Base-by-base conservation (phyloP, 1,140 invertebrate genomes). In the Druon quercuslanigerum region DNA sequence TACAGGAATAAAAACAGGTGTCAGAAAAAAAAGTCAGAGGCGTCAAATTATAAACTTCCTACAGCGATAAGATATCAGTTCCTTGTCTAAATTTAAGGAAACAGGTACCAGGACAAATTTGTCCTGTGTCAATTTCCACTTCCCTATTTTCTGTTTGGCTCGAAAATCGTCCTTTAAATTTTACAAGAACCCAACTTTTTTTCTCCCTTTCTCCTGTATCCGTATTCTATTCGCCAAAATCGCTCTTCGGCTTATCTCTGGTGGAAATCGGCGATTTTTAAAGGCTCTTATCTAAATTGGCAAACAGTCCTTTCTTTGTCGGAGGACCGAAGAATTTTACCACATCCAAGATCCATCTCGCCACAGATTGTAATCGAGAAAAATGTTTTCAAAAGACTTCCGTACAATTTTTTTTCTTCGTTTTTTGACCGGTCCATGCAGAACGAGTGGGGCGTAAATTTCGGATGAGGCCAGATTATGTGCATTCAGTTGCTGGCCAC, bases 401-500 rank as follows among this genome's bases (percentile, higher is more conserved):
- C 57, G 57, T 40, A 66, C 25, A 13, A 33, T 60, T 33, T 33
- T 60, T 66, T 25, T 8, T 66, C 16, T 40, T 66, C 5, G 3
- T 33, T 66, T 66, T 25, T 66, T 66, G 57, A 66, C 57, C 57
- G 19, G 20, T 40, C 20, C 20, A 66, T 66, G 57, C 20, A 66
- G 40, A 66, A 66, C 57, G 57, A 66, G 57, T 66, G 57, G 57
- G 57, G 57, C 57, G 57, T 66, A 66, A 66, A 66, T 66, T 66
- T 66, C 57, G 20, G 16, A 66, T 66, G 57, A 66, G 25, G 57
- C 57, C 57, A 60, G 57, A 66, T 66, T 66, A 66, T 25, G 57
- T 20, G 20, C 57, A 66, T 66, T 66, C 76, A 76, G 50, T 78
- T 71, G 77, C 75, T 72, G 25, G 25, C 72, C 72, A 74, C 51